phyloP scores from a whole-genome alignment of 2,888 invertebrate genomes.

The Stegana nigrithorax region DNA sequence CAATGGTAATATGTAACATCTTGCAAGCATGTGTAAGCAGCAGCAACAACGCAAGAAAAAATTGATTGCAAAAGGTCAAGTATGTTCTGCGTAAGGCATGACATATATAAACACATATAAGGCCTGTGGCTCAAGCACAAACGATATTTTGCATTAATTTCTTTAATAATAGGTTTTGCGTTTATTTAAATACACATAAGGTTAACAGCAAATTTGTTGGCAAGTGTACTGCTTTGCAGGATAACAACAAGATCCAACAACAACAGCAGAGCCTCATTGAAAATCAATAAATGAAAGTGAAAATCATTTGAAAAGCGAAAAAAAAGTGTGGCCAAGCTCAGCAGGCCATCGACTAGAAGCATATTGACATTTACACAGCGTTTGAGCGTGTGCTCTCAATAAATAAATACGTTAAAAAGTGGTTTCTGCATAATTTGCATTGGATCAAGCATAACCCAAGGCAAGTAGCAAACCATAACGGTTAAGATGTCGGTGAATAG shows the following conservation, averaged over 20 bases:
- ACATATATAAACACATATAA: no score
- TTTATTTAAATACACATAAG: no score
- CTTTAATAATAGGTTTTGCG: no score
- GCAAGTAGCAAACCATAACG: no score
- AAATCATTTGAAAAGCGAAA: not conserved
- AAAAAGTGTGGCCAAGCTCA: not conserved
- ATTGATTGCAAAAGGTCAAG: conserved; percentile 9
- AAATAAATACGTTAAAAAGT: conserved; percentile 2
- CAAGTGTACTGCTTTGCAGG: not conserved
- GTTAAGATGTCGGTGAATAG: no score
- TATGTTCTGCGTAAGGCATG: not conserved
- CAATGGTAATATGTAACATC: not conserved
- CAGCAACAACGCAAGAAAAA: not conserved
- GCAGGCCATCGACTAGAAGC: not conserved
- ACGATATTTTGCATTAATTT: no score
- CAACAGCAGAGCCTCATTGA: conserved; percentile 2
- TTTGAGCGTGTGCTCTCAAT: no score
- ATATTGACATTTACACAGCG: conserved; percentile 28
- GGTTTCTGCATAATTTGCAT: no score
- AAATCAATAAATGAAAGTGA: conserved; percentile 13
- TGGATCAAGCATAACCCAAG: no score
- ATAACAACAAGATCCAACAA: no score
- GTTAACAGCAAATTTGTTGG: no score
- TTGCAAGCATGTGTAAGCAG: not conserved
- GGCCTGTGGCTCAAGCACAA: not conserved